These are phyloP conservation scores for Polia nebulosa DNA, from an alignment of 2,888 invertebrate species.

Conservation along the genomic window DNA sequence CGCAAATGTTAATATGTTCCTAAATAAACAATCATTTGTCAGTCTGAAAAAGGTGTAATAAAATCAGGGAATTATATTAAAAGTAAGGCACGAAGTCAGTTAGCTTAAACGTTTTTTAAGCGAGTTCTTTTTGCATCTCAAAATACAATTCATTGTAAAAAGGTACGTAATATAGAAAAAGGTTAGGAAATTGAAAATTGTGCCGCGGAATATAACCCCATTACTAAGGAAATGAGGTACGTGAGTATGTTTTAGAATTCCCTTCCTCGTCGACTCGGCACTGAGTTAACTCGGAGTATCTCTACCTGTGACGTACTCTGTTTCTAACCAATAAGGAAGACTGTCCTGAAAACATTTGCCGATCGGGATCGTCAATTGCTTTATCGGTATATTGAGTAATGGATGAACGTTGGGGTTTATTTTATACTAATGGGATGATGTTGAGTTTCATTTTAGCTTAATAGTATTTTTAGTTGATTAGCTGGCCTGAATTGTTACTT, in stretches of 20 bases:
- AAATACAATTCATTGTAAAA: conserved; percentile 77
- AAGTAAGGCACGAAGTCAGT: conserved; percentile 41
- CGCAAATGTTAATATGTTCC: neutral
- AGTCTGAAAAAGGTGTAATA: conserved; percentile 22
- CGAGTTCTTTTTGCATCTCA: conserved; percentile 67
- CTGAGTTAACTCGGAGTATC: conserved; percentile 52
- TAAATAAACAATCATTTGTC: conserved; percentile 25
- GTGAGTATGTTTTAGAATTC: conserved; percentile 87
- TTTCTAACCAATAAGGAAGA: conserved; percentile 59
- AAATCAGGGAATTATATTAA: conserved; percentile 28
- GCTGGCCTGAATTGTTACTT: neutral
- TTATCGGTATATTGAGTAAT: conserved; percentile 53
- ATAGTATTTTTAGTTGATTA: conserved; percentile 10
- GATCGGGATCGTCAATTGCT: conserved; percentile 49
- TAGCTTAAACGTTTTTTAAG: conserved; percentile 63
- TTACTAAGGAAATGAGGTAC: conserved; percentile 90
- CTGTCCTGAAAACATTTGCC: conserved; percentile 50
- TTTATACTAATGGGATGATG: conserved; percentile 23
- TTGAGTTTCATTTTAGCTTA: conserved; percentile 17
- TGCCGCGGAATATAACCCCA: conserved; percentile 89
- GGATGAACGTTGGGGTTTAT: conserved; percentile 18
- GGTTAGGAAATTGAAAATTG: conserved; percentile 90
- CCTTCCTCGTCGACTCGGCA: conserved; percentile 61
- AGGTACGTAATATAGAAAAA: conserved; percentile 85
- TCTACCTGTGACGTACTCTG: conserved; percentile 55